Conservation (phyloP, 2,113 vertebrate species). For the Passerina amoena region DNA sequence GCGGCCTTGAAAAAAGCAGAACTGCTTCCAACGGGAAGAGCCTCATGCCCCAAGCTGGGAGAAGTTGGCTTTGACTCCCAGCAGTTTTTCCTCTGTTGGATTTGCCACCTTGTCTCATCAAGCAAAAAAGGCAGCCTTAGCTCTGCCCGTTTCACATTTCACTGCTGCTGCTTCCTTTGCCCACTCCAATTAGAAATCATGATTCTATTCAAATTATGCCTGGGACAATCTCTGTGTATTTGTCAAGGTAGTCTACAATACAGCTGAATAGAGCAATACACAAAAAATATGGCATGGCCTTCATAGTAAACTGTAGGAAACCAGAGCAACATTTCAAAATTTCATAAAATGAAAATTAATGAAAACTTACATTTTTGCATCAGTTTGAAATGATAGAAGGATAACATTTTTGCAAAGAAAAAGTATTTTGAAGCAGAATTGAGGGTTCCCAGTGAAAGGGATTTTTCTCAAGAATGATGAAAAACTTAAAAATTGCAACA, state of each 20-base stretch:
- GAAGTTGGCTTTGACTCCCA: constrained; percentile 40
- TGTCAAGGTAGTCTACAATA: not conserved
- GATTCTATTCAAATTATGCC: not conserved
- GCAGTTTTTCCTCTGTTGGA: constrained; percentile 11
- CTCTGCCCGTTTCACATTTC: not conserved
- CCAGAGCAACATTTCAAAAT: not conserved
- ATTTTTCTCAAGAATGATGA: not conserved
- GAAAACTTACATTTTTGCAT: not conserved
- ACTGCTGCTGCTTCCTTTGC: not conserved
- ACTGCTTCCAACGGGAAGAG: not conserved
- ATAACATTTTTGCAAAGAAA: not conserved
- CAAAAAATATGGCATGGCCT: not conserved
- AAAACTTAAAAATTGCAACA: not conserved
- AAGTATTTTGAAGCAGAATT: not conserved
- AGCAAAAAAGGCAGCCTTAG: not conserved
- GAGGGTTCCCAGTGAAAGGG: not conserved
- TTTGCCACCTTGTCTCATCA: constrained; percentile 30
- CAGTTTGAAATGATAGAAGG: not conserved
- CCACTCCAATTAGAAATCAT: not conserved
- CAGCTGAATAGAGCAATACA: not conserved
- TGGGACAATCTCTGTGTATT: not conserved
- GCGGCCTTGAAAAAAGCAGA: constrained; percentile 41
- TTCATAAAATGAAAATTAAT: not conserved
- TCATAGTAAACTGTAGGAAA: not conserved
- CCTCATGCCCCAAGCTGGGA: not conserved